Conservation (phyloP, 2,888 invertebrate species). For the Fragum sueziense region DNA sequence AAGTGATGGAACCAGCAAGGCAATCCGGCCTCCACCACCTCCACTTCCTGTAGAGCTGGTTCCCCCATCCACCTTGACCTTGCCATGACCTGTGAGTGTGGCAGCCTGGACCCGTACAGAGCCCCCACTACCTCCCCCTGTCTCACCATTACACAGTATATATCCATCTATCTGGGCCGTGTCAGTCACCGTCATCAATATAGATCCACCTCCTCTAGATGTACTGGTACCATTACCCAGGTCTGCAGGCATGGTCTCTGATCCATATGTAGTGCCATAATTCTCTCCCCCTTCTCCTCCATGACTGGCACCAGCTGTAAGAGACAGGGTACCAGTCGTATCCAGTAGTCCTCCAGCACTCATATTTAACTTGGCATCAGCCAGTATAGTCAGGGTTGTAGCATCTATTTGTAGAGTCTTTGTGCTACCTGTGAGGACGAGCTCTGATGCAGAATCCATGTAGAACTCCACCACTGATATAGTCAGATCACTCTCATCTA, state of each 20-base stretch:
- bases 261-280: constrained; percentile 59
- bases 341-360: constrained; percentile 46
- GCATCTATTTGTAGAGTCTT: constrained; percentile 39
- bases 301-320: constrained; percentile 63
- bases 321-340: constrained; percentile 47
- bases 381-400: constrained; percentile 36
- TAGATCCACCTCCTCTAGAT: constrained; percentile 67
- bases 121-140: constrained; percentile 36
- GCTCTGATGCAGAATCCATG: constrained; percentile 43
- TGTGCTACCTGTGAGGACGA: constrained; percentile 26
- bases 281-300: constrained; percentile 69
- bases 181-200: constrained; percentile 46
- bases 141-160: constrained; percentile 58
- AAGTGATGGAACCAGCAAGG: constrained; percentile 45
- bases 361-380: constrained; percentile 40
- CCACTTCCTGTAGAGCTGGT: constrained; percentile 60
- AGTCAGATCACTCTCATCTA: constrained; percentile 31
- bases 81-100: constrained; percentile 66
- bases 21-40: constrained; percentile 65
- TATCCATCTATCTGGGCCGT: constrained; percentile 63
- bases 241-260: constrained; percentile 45
- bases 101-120: constrained; percentile 56
- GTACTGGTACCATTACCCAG: constrained; percentile 64
- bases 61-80: constrained; percentile 64
- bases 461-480: constrained; percentile 24